Base-by-base conservation (phyloP, 2,888 invertebrate genomes). In the Phyto melanocephala region DNA sequence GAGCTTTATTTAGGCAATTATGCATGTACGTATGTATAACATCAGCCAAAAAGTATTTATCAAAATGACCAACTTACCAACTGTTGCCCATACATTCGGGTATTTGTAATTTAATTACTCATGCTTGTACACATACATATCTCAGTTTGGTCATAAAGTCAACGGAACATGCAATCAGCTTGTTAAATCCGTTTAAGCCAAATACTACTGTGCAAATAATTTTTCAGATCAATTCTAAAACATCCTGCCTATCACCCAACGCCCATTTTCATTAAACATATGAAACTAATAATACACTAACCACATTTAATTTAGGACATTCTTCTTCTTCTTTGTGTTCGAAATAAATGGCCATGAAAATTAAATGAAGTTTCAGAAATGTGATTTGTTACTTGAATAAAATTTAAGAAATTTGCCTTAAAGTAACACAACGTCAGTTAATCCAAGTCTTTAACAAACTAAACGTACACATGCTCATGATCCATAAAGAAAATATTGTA, bases 101-200 rank as follows among this genome's bases (percentile, higher is more conserved):
- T 22, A 35, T 68, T 35, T 54, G 52, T 68, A 77, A 77, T 77
- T 45, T 22, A 70, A 54, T 70, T 77, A 62, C 42, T 63, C 62
- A 54, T 62, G 52, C 52, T 20, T 24, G 20, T 37, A 42, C 20
- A 68, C 6, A 28, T 24, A 50, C 15, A 42, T 22, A n/a, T n/a
- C n/a, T 77, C 62, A 62, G 62, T 35, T 54, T 77, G 52, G 45
- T 28, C 62, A 62, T 35, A 70, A 56, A 77, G 68, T 42, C 40
- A 45, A 50, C 8, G 52, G 35, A 37, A 60, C 35, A 62, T 77
- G 42, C 24, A 70, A 62, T 54, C 35, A 60, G 33, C 28, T 60
- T 22, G 22, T 40, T 50, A 62, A 76, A 76, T 50, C 58, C 50
- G 20, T 33, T 67, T 60, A 58, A 45, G 50, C 22, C 58, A 47